Conservation (phyloP, 2,113 vertebrate species). For the Ciconia boyciana region DNA sequence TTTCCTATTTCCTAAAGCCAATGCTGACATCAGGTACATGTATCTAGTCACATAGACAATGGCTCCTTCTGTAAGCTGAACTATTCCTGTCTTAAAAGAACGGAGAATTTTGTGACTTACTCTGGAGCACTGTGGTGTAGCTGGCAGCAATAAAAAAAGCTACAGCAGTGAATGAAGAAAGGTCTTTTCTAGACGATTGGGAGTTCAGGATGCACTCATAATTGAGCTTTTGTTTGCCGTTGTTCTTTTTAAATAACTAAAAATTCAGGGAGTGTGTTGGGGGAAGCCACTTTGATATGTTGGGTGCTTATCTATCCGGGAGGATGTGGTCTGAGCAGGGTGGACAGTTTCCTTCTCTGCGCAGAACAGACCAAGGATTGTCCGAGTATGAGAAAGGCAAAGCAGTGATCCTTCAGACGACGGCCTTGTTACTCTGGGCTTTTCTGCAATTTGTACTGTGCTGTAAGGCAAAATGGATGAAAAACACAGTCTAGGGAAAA, state of each 20-base stretch:
- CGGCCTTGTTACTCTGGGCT: neutral
- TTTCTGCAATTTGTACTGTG: neutral
- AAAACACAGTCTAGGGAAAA: neutral
- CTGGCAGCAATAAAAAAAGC: slow-evolving; percentile 44
- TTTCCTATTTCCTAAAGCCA: neutral
- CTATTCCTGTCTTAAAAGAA: neutral
- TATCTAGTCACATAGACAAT: neutral
- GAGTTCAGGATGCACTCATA: slow-evolving; percentile 36
- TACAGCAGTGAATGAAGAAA: slow-evolving; percentile 42
- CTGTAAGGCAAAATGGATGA: slow-evolving; percentile 22
- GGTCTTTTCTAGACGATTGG: neutral
- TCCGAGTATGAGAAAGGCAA: neutral
- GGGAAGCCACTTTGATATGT: neutral
- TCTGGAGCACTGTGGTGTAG: neutral
- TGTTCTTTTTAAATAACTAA: slow-evolving; percentile 42
- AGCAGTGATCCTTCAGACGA: slow-evolving; percentile 26
- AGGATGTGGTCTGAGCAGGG: slow-evolving; percentile 36
- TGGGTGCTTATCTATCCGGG: slow-evolving; percentile 21
- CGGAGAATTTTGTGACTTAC: slow-evolving; percentile 33
- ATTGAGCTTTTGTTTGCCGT: slow-evolving; percentile 44
- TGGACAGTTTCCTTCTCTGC: slow-evolving; percentile 22
- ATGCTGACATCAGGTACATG: neutral
- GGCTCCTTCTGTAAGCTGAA: neutral
- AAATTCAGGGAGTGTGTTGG: slow-evolving; percentile 11
- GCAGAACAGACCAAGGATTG: slow-evolving; percentile 47